These are phyloP conservation scores for Zonitis immaculata DNA, from an alignment of 2,888 invertebrate genomes.

Conservation along the genomic window DNA sequence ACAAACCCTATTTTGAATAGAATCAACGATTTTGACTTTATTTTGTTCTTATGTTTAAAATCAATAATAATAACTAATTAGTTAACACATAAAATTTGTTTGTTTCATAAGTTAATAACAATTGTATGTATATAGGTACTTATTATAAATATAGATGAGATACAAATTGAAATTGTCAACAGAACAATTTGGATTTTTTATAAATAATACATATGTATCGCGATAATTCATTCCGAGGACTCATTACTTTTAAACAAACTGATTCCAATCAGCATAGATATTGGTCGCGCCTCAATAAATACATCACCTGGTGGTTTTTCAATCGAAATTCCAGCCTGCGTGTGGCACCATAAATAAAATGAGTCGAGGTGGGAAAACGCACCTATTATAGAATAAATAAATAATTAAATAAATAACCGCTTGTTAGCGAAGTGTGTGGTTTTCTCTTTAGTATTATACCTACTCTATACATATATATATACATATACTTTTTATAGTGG, in stretches of 20 bases:
- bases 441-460: conserved; percentile 2
- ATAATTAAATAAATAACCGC: conserved; percentile 52
- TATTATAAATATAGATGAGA: not conserved
- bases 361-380: conserved; percentile 49
- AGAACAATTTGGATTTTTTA: not conserved
- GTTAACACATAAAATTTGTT: not conserved
- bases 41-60: not conserved
- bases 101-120: not conserved
- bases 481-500: conserved; percentile 2
- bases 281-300: conserved; percentile 45
- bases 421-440: conserved; percentile 48
- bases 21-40: not conserved
- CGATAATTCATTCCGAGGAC: conserved; percentile 15
- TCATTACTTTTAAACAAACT: conserved; percentile 20
- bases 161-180: conserved; percentile 2
- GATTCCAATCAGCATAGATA: conserved; percentile 47
- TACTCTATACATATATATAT: not conserved
- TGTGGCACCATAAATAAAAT: conserved; percentile 50
- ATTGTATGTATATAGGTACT: not conserved
- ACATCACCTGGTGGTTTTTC: conserved; percentile 42
- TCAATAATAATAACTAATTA: too few species aligned
- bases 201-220: too few species aligned
- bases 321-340: conserved; percentile 47
- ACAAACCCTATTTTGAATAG: not conserved
- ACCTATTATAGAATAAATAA: conserved; percentile 52